A percentile compares a stretch with the other conserved stretches of the same genome.
These are phyloP conservation scores for Aporophyla nigra DNA, from an alignment of 2,888 invertebrate genomes.

Conservation along the genomic window DNA sequence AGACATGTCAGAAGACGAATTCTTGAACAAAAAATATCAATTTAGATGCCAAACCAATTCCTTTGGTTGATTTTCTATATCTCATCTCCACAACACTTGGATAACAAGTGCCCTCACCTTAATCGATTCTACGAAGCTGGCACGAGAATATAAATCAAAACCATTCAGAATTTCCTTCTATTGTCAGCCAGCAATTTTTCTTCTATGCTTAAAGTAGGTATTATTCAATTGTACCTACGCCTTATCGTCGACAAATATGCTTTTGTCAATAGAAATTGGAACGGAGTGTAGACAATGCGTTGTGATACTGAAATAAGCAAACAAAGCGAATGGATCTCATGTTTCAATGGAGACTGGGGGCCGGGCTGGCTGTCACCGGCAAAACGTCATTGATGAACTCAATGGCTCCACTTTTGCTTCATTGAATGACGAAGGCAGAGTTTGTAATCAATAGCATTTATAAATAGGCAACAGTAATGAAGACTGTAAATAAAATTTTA, in stretches of 20 bases:
- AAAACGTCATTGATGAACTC: conserved; percentile 48
- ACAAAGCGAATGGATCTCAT: conserved; percentile 56
- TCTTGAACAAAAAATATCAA: conserved; percentile 26
- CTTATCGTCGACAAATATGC: conserved; percentile 48
- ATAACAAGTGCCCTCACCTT: conserved; percentile 22
- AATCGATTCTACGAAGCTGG: conserved; percentile 44
- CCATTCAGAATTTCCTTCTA: conserved; percentile 49
- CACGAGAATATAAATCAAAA: conserved; percentile 43
- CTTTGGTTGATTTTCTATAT: conserved; percentile 30
- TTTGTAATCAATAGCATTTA: conserved; percentile 23
- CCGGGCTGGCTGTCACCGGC: conserved; percentile 30
- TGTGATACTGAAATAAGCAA: conserved; percentile 61
- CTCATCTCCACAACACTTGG: conserved; percentile 18
- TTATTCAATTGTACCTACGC: conserved; percentile 49
- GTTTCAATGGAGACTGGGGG: conserved; percentile 47
- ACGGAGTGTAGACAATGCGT: conserved; percentile 52
- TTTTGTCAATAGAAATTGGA: conserved; percentile 58
- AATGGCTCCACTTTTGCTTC: conserved; percentile 21
- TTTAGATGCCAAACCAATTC: conserved; percentile 27
- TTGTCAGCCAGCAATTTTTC: conserved; percentile 41
- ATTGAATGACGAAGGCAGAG: conserved; percentile 4
- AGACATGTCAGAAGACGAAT: conserved; percentile 6
- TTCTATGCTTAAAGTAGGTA: conserved; percentile 16
- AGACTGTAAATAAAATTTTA: not conserved
- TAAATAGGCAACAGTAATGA: not conserved